Conservation (phyloP, 2,888 invertebrate genomes). For the Amiota minor region DNA sequence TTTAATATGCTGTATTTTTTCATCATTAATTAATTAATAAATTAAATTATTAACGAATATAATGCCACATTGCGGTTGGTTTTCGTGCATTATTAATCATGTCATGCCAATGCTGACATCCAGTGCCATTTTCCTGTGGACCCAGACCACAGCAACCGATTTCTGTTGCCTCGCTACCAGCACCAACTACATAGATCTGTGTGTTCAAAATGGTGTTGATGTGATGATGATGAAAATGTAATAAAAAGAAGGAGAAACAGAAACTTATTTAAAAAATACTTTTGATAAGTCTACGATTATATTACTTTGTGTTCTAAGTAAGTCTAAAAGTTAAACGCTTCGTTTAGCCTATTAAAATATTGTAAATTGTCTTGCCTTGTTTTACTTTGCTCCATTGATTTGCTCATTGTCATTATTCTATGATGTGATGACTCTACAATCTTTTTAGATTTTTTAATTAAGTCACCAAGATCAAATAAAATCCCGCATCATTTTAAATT, state of each 20-base stretch:
- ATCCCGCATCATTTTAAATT: constrained; percentile 3
- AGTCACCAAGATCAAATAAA: not conserved
- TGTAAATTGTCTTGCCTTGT: no score
- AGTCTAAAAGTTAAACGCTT: no score
- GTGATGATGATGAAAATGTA: no score
- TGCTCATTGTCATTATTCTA: no score
- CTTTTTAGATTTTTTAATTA: constrained; percentile 8
- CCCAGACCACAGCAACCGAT: constrained; percentile 73
- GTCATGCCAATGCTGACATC: constrained; percentile 89
- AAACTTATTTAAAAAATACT: no score
- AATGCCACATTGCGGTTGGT: constrained; percentile 93
- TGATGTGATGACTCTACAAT: no score
- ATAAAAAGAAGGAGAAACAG: no score
- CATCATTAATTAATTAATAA: not conserved
- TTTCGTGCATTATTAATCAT: constrained; percentile 91
- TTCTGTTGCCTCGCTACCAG: constrained; percentile 72
- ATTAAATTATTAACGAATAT: constrained; percentile 78
- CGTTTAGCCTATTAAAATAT: no score
- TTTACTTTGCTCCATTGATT: no score
- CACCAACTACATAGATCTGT: constrained; percentile 72
- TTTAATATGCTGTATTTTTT: not conserved
- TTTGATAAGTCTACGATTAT: no score
- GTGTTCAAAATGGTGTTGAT: no score
- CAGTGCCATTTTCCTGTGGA: constrained; percentile 73
- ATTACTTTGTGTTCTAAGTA: no score